Conservation (phyloP, 1,140 invertebrate genomes). For the Hydropsyche tenuis region DNA sequence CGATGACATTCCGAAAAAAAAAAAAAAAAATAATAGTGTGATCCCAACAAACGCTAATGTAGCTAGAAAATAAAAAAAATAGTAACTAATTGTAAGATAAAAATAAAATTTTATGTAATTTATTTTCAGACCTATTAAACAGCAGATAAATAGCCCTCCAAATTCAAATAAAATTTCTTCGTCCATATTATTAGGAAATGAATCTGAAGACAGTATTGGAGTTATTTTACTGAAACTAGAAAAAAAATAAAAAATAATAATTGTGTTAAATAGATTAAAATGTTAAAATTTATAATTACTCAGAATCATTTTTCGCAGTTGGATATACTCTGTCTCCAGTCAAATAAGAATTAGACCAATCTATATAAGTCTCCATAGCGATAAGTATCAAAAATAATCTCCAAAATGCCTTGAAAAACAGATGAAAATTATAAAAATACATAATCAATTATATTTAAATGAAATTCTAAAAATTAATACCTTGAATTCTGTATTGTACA, state of each 20-base stretch:
- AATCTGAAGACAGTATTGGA: background rate
- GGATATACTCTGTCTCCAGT: background rate
- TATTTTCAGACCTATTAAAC: background rate
- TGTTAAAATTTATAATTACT: background rate
- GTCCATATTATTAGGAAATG: slow-evolving; percentile 12
- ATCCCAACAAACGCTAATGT: slow-evolving; percentile 3
- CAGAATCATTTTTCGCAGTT: background rate
- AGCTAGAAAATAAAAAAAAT: slow-evolving; percentile 14
- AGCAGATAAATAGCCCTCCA: slow-evolving; percentile 5
- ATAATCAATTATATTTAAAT: background rate
- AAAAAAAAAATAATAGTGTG: slow-evolving; percentile 4
- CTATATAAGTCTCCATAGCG: slow-evolving; percentile 17
- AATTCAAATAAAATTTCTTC: slow-evolving; percentile 17
- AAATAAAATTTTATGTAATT: background rate
- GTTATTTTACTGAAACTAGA: background rate
- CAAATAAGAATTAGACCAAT: slow-evolving; percentile 14
- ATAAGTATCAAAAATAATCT: slow-evolving; percentile 28
- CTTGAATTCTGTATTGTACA: slow-evolving; percentile 78
- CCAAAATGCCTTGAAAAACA: slow-evolving; percentile 31
- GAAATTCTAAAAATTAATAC: slow-evolving; percentile 53
- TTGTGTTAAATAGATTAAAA: background rate
- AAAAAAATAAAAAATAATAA: background rate
- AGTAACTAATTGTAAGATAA: background rate
- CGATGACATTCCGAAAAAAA: slow-evolving; percentile 3
- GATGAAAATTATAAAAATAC: background rate